phyloP scores from a whole-genome alignment of 2,113 vertebrate genomes.

The Bujurquina vittata region DNA sequence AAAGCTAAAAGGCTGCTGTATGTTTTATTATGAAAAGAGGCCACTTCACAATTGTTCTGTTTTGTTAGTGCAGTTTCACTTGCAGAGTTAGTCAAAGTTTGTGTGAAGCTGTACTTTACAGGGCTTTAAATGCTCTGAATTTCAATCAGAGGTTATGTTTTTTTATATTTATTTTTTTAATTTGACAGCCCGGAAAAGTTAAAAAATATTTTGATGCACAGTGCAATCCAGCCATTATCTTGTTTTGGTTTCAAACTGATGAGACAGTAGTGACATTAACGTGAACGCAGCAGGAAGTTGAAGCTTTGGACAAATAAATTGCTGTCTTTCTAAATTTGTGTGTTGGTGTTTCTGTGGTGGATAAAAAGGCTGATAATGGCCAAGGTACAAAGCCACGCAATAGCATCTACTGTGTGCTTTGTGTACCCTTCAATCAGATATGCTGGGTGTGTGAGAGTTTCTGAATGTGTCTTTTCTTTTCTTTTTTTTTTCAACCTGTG shows the following conservation, averaged over 20 bases:
- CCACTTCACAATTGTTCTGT: not conserved
- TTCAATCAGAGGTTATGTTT: slow-evolving; percentile 33
- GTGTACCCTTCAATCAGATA: slow-evolving; percentile 37
- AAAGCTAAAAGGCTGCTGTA: not conserved
- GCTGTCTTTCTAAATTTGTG: slow-evolving; percentile 28
- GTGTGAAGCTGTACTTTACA: slow-evolving; percentile 16
- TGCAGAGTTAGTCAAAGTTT: slow-evolving; percentile 18
- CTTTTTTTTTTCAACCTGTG: not conserved
- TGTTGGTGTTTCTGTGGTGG: slow-evolving; percentile 26
- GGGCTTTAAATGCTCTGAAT: slow-evolving; percentile 44
- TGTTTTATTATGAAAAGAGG: not conserved
- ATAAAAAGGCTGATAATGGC: slow-evolving; percentile 48
- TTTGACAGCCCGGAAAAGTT: slow-evolving; percentile 24
- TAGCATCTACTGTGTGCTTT: slow-evolving; percentile 28
- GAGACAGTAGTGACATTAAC: slow-evolving; percentile 23
- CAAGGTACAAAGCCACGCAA: slow-evolving; percentile 25
- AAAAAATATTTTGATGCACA: slow-evolving; percentile 33
- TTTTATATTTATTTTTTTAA: slow-evolving; percentile 9
- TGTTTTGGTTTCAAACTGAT: slow-evolving; percentile 30
- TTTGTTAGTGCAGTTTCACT: not conserved
- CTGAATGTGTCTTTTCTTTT: not conserved
- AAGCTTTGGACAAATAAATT: slow-evolving; percentile 27
- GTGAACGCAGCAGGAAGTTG: slow-evolving; percentile 28
- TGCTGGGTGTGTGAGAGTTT: slow-evolving; percentile 15
- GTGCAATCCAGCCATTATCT: slow-evolving; percentile 8